A percentile compares a stretch with the other conserved stretches of the same genome.
Evolutionary conservation across 1,140 invertebrate species (phyloP).

Genomic region (Bombus breviceps): DNA sequence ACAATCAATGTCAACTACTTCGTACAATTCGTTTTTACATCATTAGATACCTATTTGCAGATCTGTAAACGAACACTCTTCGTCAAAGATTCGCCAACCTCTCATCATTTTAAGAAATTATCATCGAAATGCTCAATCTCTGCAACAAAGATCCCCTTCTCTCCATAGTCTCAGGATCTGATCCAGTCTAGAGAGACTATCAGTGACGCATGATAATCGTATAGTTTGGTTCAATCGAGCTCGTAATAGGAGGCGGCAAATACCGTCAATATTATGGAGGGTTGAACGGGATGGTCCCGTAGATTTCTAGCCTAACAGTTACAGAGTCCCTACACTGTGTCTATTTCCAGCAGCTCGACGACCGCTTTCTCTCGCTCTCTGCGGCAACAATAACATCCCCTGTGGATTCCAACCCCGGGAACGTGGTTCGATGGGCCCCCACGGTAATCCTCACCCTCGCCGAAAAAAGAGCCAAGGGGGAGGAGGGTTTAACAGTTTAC

Average conservation of each 20-base stretch:
- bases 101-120: neutral
- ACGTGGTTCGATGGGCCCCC: conserved; percentile 54
- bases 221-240: conserved; percentile 78
- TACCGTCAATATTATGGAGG: conserved; percentile 78
- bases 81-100: neutral
- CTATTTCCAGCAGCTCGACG: conserved; percentile 31
- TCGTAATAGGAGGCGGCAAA: conserved; percentile 80
- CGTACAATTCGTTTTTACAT: too few species aligned
- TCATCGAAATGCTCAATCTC: neutral
- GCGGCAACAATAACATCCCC: conserved; percentile 80
- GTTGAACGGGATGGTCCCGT: conserved; percentile 59
- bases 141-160: neutral
- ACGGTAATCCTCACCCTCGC: conserved; percentile 77
- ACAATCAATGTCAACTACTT: too few species aligned
- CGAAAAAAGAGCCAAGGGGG: conserved; percentile 57
- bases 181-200: conserved; percentile 58
- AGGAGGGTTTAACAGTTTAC: conserved; percentile 77
- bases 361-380: conserved; percentile 59
- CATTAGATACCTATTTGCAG: too few species aligned
- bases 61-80: too few species aligned
- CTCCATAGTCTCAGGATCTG: neutral
- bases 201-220: conserved; percentile 80
- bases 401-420: conserved; percentile 69
- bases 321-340: conserved; percentile 30
- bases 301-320: conserved; percentile 37